Evolutionary conservation across 2,888 invertebrate genomes (phyloP), one percentile per base, ranked within the genome.

Genomic region (Tachystola acroxantha): DNA sequence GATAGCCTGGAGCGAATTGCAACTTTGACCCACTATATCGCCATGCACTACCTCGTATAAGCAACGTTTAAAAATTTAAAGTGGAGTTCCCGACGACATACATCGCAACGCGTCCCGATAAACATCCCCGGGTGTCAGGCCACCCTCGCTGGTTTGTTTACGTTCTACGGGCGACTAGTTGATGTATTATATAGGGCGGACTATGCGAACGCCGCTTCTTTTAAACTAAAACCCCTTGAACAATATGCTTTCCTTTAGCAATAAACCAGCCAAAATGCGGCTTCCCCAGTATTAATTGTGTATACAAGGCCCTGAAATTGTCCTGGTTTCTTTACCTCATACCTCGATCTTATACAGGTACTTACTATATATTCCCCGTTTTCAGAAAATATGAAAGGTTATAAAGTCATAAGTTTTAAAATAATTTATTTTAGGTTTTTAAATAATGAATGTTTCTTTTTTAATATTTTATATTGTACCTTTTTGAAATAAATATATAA

Each of bases 111-210:
- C 58, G 60, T 62, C 57, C 61, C 64, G 76, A 77, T 77, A 78
- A 78, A 75, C 69, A 76, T 76, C 74, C 71, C 69, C 68, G 71
- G 68, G 69, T 65, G 67, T 61, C 64, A 57, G 49, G 59, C 55
- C 52, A 50, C 48, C 50, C 46, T 46, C 44, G 53, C 52, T 49
- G 57, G 55, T 64, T 69, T 67, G 65, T 73, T 73, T 73, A 68
- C 60, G 57, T 59, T 58, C 42, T 57, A 32, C 44, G 46, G 42
- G 50, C 53, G 48, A 42, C 53, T 52, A 52, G 50, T 53, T 62
- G 64, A 66, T 60, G 47, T 57, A 66, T 66, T 64, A 53, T 53
- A 46, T 22, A 11, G 13, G 7, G 10, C 12, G 12, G 29, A 35
- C 19, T 29, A 6, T 3, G 5, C 19, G 25, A 32, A 32, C 31